phyloP scores from a whole-genome alignment of 2,113 vertebrate species.

The Cranoglanis bouderius region DNA sequence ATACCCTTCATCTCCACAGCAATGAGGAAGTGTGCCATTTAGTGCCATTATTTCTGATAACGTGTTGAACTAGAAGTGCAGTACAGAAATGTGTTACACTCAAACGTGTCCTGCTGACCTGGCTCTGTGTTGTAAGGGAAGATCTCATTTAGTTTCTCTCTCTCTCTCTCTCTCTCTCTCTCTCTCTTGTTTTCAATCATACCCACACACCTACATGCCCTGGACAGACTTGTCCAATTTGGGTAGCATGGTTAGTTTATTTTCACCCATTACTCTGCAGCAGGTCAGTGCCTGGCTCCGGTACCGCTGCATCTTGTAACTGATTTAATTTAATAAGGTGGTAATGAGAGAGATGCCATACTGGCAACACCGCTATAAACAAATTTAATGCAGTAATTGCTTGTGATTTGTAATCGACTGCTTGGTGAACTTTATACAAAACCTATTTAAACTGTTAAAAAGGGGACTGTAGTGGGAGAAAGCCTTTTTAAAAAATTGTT shows the following conservation, averaged over 20 bases:
- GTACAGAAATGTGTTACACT: background rate
- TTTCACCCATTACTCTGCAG: constrained; percentile 48
- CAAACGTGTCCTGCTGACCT: constrained; percentile 13
- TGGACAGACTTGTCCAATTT: constrained; percentile 45
- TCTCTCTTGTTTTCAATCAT: background rate
- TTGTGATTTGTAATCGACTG: constrained; percentile 42
- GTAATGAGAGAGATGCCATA: constrained; percentile 50
- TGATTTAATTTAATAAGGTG: constrained; percentile 54
- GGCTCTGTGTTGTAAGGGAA: background rate
- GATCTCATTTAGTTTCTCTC: background rate
- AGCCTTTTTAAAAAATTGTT: background rate
- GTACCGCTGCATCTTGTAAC: constrained; percentile 45
- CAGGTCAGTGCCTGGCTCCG: constrained; percentile 34
- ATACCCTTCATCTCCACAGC: background rate
- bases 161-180: background rate
- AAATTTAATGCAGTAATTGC: constrained; percentile 50
- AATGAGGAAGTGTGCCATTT: background rate
- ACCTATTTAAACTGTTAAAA: constrained; percentile 43
- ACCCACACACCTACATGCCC: constrained; percentile 24
- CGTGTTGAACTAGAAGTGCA: background rate
- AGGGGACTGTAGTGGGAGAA: background rate
- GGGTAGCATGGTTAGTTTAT: constrained; percentile 34
- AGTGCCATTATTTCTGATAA: background rate
- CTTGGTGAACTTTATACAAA: constrained; percentile 36
- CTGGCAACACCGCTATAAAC: constrained; percentile 50